Base-by-base conservation (phyloP, 2,888 invertebrate species). In the Hypena proboscidalis region DNA sequence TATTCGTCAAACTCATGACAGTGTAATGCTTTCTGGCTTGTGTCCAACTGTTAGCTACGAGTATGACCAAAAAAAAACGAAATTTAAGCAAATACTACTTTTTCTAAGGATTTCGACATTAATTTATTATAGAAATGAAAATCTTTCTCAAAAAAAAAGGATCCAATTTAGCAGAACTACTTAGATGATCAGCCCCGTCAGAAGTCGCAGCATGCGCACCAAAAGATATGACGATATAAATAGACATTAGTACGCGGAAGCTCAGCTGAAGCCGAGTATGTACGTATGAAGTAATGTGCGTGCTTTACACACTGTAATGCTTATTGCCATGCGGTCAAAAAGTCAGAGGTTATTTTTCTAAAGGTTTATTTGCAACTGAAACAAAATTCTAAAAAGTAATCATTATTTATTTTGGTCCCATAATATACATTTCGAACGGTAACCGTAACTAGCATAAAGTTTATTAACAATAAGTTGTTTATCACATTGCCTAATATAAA, bases 261-360 rank as follows among this genome's bases (percentile, higher is more conserved):
- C 66, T 56, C n/a, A n/a, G n/a, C n/a, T 49, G 47, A 63, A n/a
- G 67, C n/a, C n/a, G n/a, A 58, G 49, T 58, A 69, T 64, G 50
- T 68, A 64, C 58, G 48, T 25, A 30, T n/a, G 21, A 25, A 39
- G 29, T 14, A 29, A 14, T 27, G 44, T 42, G 33, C 54, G 38
- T 17, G 26, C 27, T 74, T 72, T 74, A 71, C 66, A 65, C 63
- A 48, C 61, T 37, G 42, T n/a, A n/a, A 14, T 58, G 69, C 80
- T 85, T 90, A 90, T 85, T 89, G 90, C 84, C 88, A 86, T 78
- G 84, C 68, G 89, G 89, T 84, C 86, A 88, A 84, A 78, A 83
- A 80, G 86, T 44, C 74, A 85, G 78, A 80, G 80, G 83, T 81
- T 73, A 77, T 83, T 80, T 81, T 70, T 79, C 80, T 77, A 69